A percentile compares a stretch with the other conserved stretches of the same genome.
Evolutionary conservation across 2,888 invertebrate genomes (phyloP).

Genomic region (Euproctis similis): DNA sequence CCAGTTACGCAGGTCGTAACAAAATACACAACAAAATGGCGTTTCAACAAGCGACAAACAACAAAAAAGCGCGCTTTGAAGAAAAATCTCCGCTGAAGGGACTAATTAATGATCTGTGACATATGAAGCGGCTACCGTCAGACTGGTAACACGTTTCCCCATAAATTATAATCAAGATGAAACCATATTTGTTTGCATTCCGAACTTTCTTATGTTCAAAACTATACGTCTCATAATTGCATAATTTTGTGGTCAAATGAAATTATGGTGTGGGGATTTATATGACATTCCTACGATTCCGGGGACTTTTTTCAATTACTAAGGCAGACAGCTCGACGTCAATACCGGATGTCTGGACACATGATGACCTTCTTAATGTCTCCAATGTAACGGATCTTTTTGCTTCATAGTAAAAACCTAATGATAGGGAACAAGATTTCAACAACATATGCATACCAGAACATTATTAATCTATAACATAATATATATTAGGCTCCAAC

Average conservation of each 20-base stretch:
- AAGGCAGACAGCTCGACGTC: conserved; percentile 55
- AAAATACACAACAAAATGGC: too few relatives aligned
- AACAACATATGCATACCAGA: too few relatives aligned
- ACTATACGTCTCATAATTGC: conserved; percentile 16
- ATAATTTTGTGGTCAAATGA: conserved; percentile 1
- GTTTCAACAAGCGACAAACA: neutral
- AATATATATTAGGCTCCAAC: too few relatives aligned
- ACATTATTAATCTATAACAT: too few relatives aligned
- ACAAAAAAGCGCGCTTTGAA: conserved; percentile 1
- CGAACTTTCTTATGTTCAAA: conserved; percentile 10
- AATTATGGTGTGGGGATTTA: conserved; percentile 10
- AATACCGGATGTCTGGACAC: conserved; percentile 36
- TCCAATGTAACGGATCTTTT: conserved; percentile 4
- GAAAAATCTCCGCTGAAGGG: conserved; percentile 24
- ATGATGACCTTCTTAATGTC: conserved; percentile 8
- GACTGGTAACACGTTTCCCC: conserved; percentile 34
- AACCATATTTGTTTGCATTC: conserved; percentile 13
- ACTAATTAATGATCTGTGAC: conserved; percentile 56
- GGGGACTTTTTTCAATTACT: conserved; percentile 25
- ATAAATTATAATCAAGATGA: conserved; percentile 38
- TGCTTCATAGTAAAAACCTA: conserved; percentile 2
- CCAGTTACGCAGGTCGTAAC: too few relatives aligned
- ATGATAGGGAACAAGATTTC: too few relatives aligned
- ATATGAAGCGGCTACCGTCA: conserved; percentile 51
- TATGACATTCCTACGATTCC: conserved; percentile 24